Evolutionary conservation across 1,140 invertebrate genomes (phyloP), one percentile per base, ranked within the genome.

Genomic region (Pectinophora gossypiella): DNA sequence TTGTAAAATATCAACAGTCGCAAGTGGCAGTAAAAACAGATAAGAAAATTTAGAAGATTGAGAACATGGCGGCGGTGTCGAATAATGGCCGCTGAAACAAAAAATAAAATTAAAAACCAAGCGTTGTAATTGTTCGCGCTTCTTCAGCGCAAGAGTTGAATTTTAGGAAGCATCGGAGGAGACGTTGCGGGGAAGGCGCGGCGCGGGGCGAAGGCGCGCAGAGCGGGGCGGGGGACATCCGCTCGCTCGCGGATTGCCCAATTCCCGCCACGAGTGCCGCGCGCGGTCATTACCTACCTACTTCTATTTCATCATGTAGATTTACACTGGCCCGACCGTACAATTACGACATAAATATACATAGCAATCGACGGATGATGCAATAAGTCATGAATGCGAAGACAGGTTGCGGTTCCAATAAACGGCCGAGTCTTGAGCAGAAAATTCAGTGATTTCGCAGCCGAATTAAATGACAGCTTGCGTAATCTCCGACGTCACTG

Each of bases 361-460:
- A 32, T 32, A 32, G n/a, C 2, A 32, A n/a, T 32, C 22, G 22
- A 5, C 10, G 7, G 9, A 32, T n/a, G n/a, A 32, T n/a, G 7
- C 27, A 32, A n/a, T 15, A 22, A 45, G 27, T 19, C 10, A 35
- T 15, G 36, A 4, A 23, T 3, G n/a, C 46, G 15, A 35, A 32
- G 4, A 5, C 22, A 32, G n/a, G n/a, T 32, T 32, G 27, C 23
- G 10, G 16, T 23, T 7, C 3, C n/a, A n/a, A n/a, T 40, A 7
- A 22, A 21, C 19, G 48, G 51, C 59, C 46, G 59, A 79, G 73
- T 75, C 68, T 70, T 52, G 23, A 72, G 76, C 83, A 86, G 83
- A 86, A 86, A 86, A 66, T 81, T 79, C 79, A 78, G 73, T 51
- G 77, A 83, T 85, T 78, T 78, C 79, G 81, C 72, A 84, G 77